Evolutionary conservation across 2,888 invertebrate species (phyloP).

Genomic region (Calameuta pallipes): DNA sequence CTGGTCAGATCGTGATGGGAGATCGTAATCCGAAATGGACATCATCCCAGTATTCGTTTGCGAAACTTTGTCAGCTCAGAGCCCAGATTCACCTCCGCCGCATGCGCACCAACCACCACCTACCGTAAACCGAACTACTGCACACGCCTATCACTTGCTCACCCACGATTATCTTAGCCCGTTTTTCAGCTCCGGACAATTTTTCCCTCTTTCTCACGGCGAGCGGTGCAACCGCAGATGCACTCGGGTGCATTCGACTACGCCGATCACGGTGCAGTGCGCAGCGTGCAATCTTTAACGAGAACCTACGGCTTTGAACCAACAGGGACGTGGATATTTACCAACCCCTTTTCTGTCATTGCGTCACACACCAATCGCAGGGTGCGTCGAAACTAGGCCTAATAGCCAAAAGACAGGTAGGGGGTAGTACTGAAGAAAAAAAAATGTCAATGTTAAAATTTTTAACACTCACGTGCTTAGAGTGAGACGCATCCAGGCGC

Average conservation of each 20-base stretch:
- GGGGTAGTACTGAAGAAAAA: background rate
- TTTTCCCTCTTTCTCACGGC: background rate
- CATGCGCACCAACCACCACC: slow-evolving; percentile 31
- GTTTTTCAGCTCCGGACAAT: background rate
- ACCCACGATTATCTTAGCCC: background rate
- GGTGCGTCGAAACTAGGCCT: background rate
- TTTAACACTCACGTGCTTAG: slow-evolving; percentile 73
- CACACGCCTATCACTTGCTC: background rate
- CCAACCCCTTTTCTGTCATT: background rate
- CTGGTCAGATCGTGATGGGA: slow-evolving; percentile 45
- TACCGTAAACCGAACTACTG: background rate
- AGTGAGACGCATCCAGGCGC: slow-evolving; percentile 77
- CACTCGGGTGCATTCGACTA: background rate
- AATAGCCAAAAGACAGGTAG: background rate
- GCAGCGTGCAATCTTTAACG: background rate
- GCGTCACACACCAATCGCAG: background rate
- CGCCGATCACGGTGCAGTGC: background rate
- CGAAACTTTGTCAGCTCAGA: slow-evolving; percentile 39
- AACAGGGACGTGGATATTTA: background rate
- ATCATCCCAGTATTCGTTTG: slow-evolving; percentile 48
- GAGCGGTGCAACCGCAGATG: background rate
- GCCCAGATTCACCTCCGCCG: slow-evolving; percentile 41
- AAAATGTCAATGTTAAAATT: slow-evolving; percentile 19
- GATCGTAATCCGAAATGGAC: slow-evolving; percentile 51
- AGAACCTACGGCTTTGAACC: background rate